These are phyloP conservation scores for Rana temporaria DNA, from an alignment of 2,113 vertebrate species.

Conservation along the genomic window DNA sequence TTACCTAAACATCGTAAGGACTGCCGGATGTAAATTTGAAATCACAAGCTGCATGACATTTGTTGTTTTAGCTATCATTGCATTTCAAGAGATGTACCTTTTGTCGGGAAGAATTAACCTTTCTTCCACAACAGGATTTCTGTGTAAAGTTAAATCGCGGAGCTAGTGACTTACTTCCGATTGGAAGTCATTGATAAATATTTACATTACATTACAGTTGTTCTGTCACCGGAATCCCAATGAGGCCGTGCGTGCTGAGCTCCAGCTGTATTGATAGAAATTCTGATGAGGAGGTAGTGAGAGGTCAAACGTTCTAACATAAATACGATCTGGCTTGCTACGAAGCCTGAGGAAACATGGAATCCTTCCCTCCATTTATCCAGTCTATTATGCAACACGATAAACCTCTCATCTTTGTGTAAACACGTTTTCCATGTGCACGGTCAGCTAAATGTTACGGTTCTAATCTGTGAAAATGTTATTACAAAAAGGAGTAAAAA, in stretches of 20 bases:
- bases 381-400: not conserved
- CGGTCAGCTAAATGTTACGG: not conserved
- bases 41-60: not conserved
- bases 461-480: not conserved
- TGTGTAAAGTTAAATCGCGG: not conserved
- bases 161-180: not conserved
- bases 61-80: not conserved
- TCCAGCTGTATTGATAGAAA: constrained; percentile 15
- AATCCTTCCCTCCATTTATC: not conserved
- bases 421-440: constrained; percentile 4
- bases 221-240: not conserved
- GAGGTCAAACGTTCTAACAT: not conserved
- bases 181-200: constrained; percentile 18
- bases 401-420: not conserved
- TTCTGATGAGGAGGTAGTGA: not conserved
- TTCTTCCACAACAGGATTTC: constrained; percentile 23
- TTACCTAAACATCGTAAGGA: too few relatives aligned
- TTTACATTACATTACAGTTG: constrained; percentile 9
- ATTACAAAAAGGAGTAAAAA: too few relatives aligned
- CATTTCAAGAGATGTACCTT: not conserved
- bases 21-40: too few relatives aligned
- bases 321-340: not conserved
- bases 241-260: not conserved
- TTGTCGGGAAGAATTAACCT: not conserved
- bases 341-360: not conserved